Percentiles rank a stretch among this genome's conserved stretches.
These are phyloP conservation scores for Plebejus anna DNA, from an alignment of 2,888 invertebrate species.

Conservation along the genomic window DNA sequence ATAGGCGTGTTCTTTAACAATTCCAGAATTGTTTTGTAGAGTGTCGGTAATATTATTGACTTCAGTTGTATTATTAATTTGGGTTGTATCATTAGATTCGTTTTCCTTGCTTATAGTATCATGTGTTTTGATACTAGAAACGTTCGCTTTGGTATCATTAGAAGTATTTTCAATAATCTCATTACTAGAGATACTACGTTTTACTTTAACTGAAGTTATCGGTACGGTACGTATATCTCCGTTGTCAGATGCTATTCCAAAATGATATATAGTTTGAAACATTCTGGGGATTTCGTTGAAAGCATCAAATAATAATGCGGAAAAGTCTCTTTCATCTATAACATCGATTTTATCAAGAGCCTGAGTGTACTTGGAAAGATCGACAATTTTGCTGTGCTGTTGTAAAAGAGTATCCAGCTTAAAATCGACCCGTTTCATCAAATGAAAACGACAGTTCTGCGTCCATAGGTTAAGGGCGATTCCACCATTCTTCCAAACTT, in stretches of 20 bases:
- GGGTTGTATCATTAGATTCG: not conserved
- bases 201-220: conserved; percentile 50
- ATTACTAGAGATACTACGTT: conserved; percentile 43
- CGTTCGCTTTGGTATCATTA: not conserved
- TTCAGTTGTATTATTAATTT: not conserved
- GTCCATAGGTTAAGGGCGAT: conserved; percentile 60
- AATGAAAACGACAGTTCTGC: conserved; percentile 49
- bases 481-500: conserved; percentile 79
- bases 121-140: not conserved
- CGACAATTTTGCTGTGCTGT: conserved; percentile 63
- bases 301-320: conserved; percentile 48
- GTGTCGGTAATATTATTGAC: not conserved
- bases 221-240: conserved; percentile 37
- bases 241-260: not conserved
- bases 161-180: not conserved
- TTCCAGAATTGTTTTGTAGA: not conserved
- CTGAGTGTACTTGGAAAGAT: conserved; percentile 51
- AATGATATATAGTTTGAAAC: conserved; percentile 38
- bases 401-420: conserved; percentile 53
- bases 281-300: conserved; percentile 48
- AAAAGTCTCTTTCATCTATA: conserved; percentile 53
- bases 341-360: conserved; percentile 50
- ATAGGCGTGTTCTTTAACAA: not conserved
- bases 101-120: not conserved
- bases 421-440: conserved; percentile 44